Base-by-base conservation (phyloP, 2,113 vertebrate species). In the Leucosticte australis region DNA sequence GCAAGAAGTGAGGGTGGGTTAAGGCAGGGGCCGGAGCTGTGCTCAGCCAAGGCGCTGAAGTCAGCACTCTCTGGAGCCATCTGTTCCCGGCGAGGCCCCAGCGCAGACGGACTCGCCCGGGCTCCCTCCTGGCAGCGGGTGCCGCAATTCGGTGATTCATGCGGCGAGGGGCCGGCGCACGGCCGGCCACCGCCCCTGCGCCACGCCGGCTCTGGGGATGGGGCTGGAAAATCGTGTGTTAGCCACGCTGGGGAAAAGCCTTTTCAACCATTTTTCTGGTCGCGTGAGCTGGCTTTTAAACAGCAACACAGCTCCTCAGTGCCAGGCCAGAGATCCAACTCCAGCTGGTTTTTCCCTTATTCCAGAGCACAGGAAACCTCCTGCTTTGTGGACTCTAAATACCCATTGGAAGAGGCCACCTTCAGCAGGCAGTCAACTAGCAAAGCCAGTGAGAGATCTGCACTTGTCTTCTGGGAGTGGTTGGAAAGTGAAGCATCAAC, bases 51-150 rank as follows among this genome's bases (percentile, higher is more conserved):
- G 83, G 69, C 18, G 41, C 94, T 93, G 92, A 88, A 47, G 78
- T 93, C 94, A 96, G 95, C 92, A n/a, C 63, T 82, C 76, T 46
- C 76, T 1, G 1, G 74, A 81, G 93, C 96, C 97, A 96, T 97
- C 97, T 96, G 97, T 60, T 97, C 93, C 81, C 84, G 1, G 44
- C 7, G 2, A 87, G 82, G 87, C 55, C 91, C 84, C 87, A 7
- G 88, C 21, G 3, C 94, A 53, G 59, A 60, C 55, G 18, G 83
- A 15, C 75, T 28, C 17, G 4, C 56, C 70, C 37, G 0, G 80
- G 71, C 79, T 37, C 55, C 62, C 50, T 18, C 16, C 44, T 13
- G 23, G 13, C 31, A 13, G 79, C 31, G 6, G 94, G 81, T 69
- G 92, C 92, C 2, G 82, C 95, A 89, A 1, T 46, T 70, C 0